Evolutionary conservation across 37 sponge, comb jelly and placozoan species (phyloP).

Genomic region (Beroe forskalii): DNA sequence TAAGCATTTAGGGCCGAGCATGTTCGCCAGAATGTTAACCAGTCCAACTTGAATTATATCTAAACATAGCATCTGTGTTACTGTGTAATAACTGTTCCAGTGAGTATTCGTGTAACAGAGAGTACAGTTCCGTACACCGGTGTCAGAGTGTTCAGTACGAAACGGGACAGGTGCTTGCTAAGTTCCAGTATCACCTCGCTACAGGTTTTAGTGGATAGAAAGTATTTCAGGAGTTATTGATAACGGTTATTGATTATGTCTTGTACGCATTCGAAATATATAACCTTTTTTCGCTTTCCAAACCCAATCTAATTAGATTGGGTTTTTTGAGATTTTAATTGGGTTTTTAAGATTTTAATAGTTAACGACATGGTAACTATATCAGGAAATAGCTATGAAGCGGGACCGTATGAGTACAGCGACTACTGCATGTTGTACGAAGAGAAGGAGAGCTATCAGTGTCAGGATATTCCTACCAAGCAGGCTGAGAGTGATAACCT

Average conservation of each 20-base stretch:
- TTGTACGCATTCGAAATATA: too few relatives aligned
- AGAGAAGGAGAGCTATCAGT: background rate
- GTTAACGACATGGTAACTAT: too few relatives aligned
- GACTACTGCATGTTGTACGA: constrained; percentile 51
- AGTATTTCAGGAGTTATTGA: background rate
- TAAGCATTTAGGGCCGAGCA: too few relatives aligned
- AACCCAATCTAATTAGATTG: too few relatives aligned
- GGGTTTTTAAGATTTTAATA: too few relatives aligned
- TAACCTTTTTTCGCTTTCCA: too few relatives aligned
- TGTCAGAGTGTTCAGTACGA: constrained; percentile 12
- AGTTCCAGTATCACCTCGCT: constrained; percentile 28
- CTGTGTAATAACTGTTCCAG: too few relatives aligned
- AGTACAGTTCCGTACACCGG: background rate
- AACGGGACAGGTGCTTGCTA: background rate
- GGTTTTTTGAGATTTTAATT: too few relatives aligned
- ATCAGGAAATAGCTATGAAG: constrained; percentile 8
- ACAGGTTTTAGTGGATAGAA: background rate
- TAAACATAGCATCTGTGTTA: too few relatives aligned
- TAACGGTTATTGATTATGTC: too few relatives aligned
- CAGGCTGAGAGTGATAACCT: background rate
- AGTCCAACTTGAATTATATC: too few relatives aligned
- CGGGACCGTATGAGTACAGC: constrained; percentile 32
- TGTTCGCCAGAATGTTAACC: too few relatives aligned
- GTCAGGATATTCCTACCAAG: background rate
- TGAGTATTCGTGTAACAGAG: background rate